Evolutionary conservation across 2,888 invertebrate genomes (phyloP).

Genomic region (Drosophila yooni): DNA sequence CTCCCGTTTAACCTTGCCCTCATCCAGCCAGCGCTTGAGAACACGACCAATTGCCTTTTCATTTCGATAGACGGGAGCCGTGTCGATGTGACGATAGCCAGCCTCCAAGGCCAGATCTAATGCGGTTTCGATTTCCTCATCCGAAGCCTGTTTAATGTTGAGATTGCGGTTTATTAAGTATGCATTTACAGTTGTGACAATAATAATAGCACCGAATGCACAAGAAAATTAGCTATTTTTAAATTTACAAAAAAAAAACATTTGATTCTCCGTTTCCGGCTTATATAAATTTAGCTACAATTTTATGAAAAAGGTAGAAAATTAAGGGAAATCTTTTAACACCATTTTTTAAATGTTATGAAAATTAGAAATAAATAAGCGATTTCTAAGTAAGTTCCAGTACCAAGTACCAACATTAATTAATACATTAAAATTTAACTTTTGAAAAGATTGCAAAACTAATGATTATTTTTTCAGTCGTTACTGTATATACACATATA

Average conservation of each 20-base stretch:
- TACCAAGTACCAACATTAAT: not conserved
- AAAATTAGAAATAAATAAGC: not conserved
- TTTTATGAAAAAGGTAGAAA: not conserved
- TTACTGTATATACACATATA: not conserved
- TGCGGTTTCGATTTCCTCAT: slow-evolving; percentile 88
- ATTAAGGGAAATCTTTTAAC: not conserved
- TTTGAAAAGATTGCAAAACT: not conserved
- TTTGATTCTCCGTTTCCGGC: not conserved
- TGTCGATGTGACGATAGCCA: slow-evolving; percentile 94
- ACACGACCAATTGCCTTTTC: slow-evolving; percentile 91
- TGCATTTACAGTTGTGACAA: not conserved
- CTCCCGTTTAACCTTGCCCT: slow-evolving; percentile 89
- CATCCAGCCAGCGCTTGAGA: slow-evolving; percentile 89
- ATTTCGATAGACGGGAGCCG: slow-evolving; percentile 91
- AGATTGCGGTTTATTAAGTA: slow-evolving; percentile 46
- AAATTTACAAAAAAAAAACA: not conserved
- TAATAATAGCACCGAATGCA: not conserved
- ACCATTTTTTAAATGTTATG: not conserved
- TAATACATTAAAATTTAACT: not conserved
- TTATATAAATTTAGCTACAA: not conserved
- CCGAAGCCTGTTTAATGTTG: slow-evolving; percentile 86
- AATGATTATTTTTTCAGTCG: not conserved
- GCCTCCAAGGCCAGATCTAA: slow-evolving; percentile 89
- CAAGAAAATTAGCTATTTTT: not conserved
- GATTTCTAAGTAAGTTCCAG: not conserved